phyloP scores from a whole-genome alignment of 2,888 invertebrate species.

The Capitulum mitella region DNA sequence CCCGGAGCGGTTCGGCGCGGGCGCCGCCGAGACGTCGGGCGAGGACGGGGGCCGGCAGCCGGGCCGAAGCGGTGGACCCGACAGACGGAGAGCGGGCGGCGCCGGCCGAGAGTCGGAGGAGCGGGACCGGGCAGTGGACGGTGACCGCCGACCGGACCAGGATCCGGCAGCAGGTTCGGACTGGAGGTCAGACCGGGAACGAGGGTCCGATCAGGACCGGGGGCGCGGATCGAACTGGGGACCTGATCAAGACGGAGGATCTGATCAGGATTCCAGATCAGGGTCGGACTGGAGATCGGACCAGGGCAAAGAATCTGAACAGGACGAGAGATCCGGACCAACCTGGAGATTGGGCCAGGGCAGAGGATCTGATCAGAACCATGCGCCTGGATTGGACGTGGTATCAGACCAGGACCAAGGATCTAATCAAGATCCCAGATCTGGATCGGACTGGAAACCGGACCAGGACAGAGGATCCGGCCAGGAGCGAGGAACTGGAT shows the following conservation, averaged over 20 bases:
- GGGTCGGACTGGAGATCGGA: too few species aligned
- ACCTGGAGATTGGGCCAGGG: too few species aligned
- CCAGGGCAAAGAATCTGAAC: too few species aligned
- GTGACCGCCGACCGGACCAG: not conserved
- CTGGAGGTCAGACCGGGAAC: not conserved
- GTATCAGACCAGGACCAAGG: not conserved
- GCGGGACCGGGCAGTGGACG: too few species aligned
- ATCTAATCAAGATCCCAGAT: not conserved
- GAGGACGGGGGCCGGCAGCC: not conserved
- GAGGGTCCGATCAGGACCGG: not conserved
- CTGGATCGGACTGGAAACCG: not conserved
- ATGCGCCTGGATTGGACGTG: not conserved
- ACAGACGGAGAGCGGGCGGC: not conserved
- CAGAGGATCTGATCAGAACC: too few species aligned
- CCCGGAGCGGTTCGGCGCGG: not conserved
- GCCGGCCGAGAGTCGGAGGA: too few species aligned
- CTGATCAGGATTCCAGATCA: not conserved
- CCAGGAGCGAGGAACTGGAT: too few species aligned
- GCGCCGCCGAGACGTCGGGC: not conserved
- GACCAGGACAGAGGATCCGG: not conserved
- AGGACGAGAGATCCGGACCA: not conserved
- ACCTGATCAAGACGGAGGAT: not conserved
- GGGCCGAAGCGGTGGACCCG: not conserved
- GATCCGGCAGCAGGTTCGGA: not conserved
- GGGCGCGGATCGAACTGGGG: not conserved